These are phyloP conservation scores for Nanorana parkeri DNA, from an alignment of 2,113 vertebrate genomes.

Conservation along the genomic window DNA sequence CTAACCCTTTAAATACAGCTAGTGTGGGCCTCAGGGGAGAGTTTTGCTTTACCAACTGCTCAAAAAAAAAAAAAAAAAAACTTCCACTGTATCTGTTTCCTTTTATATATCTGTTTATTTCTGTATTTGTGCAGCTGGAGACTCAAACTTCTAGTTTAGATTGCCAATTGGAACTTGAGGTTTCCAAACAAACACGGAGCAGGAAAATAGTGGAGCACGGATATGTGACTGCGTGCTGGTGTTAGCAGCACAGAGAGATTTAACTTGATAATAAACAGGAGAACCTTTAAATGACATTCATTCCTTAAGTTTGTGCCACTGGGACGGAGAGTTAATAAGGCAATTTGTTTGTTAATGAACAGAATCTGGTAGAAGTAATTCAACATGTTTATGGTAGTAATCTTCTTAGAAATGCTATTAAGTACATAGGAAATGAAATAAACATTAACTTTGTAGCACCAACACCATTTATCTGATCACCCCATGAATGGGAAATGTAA, in stretches of 20 bases:
- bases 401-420: too few species aligned
- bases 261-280: neutral
- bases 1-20: too few species aligned
- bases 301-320: neutral
- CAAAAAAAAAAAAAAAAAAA: neutral
- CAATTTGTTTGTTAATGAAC: too few species aligned
- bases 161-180: neutral
- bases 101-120: constrained; percentile 27
- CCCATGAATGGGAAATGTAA: too few species aligned
- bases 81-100: constrained; percentile 1
- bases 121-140: constrained; percentile 35
- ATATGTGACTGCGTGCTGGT: neutral
- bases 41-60: too few species aligned
- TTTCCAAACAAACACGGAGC: neutral
- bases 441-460: too few species aligned
- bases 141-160: neutral
- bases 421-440: too few species aligned
- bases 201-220: too few species aligned
- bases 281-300: neutral
- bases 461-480: too few species aligned
- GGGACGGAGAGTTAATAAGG: neutral
- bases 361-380: too few species aligned
- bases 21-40: too few species aligned
- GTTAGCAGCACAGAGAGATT: neutral
- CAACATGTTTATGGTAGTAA: too few species aligned